Evolutionary conservation across 2,797 vertebrate genomes (phyloP), one percentile per base, ranked within the genome.

Genomic region (Pagetopsis macropterus): DNA sequence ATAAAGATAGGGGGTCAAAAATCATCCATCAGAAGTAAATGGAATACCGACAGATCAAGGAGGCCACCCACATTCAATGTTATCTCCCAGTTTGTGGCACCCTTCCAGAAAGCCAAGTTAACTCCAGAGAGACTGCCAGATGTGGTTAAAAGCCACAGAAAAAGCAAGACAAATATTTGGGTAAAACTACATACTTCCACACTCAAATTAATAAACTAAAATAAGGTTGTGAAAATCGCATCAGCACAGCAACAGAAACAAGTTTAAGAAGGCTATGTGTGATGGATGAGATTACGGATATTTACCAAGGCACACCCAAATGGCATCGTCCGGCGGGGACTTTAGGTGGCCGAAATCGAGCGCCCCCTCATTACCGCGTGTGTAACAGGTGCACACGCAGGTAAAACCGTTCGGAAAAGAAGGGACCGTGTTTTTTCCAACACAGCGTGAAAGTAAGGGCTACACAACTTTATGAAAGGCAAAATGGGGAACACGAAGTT

Each of bases 101-200:
- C 33, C 33, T 37, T 37, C 33, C 6, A 37, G 33, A 45, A 31
- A 46, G 33, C 27, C 46, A 7, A 55, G 19, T n/a, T 23, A 60
- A 43, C 49, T 23, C 15, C 4, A 50, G 3, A 17, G 31, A 65
- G 15, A 19, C 33, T 7, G 33, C 33, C 33, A 37, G 11, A 51
- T 69, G 15, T 43, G 56, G 10, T 65, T 51, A 15, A 65, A 64
- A 63, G 17, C n/a, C 61, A 13, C 17, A 63, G 19, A 23, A 14
- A 59, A 43, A n/a, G 9, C 9, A 13, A 19, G 11, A 40, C 19
- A 27, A 27, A 3, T 23, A n/a, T 57, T 10, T 11, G 51, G 40
- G 14, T 65, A n/a, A 51, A 41, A 41, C 5, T 23, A 23, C 50
- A 45, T 12, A 54, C 23, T 19, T 17, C 44, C 4, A 45, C 12